Evolutionary conservation across 2,888 invertebrate species (phyloP).

Genomic region (Yponomeuta cagnagella): DNA sequence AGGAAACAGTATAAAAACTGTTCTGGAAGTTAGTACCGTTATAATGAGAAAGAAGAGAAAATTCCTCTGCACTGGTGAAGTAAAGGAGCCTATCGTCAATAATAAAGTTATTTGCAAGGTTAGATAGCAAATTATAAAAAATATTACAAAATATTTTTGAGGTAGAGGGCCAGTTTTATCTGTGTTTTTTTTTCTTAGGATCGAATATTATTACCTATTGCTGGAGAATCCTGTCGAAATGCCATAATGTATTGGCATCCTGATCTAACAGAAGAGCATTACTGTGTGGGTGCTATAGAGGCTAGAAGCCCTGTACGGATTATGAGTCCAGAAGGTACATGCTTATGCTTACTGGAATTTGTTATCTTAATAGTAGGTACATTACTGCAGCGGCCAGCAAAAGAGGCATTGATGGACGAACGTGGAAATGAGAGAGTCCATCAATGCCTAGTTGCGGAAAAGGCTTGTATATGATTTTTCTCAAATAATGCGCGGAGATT

Average conservation of each 20-base stretch:
- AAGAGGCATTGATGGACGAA: no score
- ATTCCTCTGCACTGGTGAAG: constrained; percentile 67
- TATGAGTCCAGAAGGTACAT: constrained; percentile 60
- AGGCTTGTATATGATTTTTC: no score
- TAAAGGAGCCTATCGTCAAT: constrained; percentile 68
- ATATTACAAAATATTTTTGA: not conserved
- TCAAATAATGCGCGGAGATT: no score
- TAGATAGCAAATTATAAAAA: constrained; percentile 15
- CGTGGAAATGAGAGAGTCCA: no score
- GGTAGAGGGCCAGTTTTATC: not conserved
- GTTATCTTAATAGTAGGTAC: no score
- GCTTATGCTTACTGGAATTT: no score
- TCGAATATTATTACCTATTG: constrained; percentile 61
- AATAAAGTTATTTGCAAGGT: constrained; percentile 70
- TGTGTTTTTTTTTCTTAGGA: constrained; percentile 37
- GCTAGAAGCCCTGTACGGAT: constrained; percentile 58
- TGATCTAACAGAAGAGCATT: constrained; percentile 64
- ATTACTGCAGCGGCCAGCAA: no score
- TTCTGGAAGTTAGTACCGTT: constrained; percentile 61
- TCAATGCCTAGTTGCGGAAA: no score
- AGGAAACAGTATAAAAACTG: constrained; percentile 69
- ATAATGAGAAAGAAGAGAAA: constrained; percentile 69
- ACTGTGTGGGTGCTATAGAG: constrained; percentile 65
- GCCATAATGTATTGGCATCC: constrained; percentile 72
- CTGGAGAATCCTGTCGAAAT: constrained; percentile 63